Percentiles rank a stretch among this genome's conserved stretches.
These are phyloP conservation scores for Drosophila setifemur DNA, from an alignment of 1,140 invertebrate genomes.

Conservation along the genomic window DNA sequence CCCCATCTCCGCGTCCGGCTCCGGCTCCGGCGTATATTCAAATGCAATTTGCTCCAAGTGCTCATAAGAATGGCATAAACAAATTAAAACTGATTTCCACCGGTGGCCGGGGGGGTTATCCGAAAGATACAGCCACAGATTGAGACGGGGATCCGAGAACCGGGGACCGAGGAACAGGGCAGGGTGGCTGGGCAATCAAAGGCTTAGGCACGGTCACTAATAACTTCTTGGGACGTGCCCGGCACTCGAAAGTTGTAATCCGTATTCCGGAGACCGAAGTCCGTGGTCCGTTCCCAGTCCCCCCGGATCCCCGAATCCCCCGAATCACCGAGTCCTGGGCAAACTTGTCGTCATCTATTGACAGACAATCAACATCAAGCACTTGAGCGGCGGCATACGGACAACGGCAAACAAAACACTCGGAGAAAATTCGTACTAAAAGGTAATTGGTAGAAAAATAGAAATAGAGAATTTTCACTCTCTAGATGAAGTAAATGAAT, in stretches of 20 bases:
- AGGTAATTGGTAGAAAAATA: not conserved
- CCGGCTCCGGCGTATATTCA: slow-evolving; percentile 27
- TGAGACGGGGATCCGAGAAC: not conserved
- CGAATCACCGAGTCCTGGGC: not conserved
- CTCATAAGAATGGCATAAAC: slow-evolving; percentile 54
- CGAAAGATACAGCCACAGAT: not conserved
- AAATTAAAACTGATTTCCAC: slow-evolving; percentile 32
- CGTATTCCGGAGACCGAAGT: not conserved
- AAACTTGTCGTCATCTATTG: slow-evolving; percentile 55
- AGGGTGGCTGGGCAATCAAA: slow-evolving; percentile 57
- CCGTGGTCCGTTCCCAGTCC: not conserved
- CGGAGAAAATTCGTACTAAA: not conserved
- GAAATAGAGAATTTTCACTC: too few species aligned
- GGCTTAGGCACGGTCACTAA: slow-evolving; percentile 67
- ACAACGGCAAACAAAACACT: not conserved
- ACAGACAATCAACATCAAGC: slow-evolving; percentile 76
- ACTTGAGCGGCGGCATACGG: slow-evolving; percentile 52
- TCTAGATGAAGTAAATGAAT: too few species aligned
- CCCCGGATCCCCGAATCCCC: not conserved
- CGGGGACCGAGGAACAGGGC: not conserved
- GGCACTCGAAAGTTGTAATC: slow-evolving; percentile 64
- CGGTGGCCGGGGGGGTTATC: not conserved
- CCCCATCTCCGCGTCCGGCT: not conserved
- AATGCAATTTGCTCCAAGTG: slow-evolving; percentile 68
- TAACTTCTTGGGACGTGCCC: slow-evolving; percentile 59